Base-by-base conservation (phyloP, 2,113 vertebrate genomes). In the Colius striatus region DNA sequence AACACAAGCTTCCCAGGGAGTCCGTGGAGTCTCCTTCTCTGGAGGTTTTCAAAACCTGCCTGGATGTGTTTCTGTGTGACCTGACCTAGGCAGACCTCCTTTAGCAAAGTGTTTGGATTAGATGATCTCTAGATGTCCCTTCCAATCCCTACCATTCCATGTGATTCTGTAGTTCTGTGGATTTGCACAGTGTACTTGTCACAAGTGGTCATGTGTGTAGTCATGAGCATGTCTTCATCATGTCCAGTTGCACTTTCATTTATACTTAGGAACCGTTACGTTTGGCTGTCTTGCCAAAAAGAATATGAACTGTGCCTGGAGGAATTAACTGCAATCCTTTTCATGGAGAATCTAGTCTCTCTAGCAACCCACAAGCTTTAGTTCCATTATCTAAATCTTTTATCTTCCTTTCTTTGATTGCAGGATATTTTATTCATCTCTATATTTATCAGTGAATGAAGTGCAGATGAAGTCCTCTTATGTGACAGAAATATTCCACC, bases 331-430 rank as follows among this genome's bases (percentile, higher is more conserved):
- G 16, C 60, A 92, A 82, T 79, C 20, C 38, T 72, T 95, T 86
- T 90, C 72, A 94, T 74, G 73, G 78, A 78, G n/a, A 78, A 68
- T 43, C 23, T 29, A 11, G 15, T 88, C 63, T 96, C 82, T 95
- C 79, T 74, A 86, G 85, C 41, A 95, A 89, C 66, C 51, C 65
- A 73, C 30, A 89, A 74, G 63, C 86, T 92, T 92, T 93, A 84
- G 70, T 75, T 86, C 82, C 68, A 80, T 91, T 96, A 95, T 95
- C 86, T 87, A 70, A 89, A 96, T 82, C 93, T 94, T 95, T 96
- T 91, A 74, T 96, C 92, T 97, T 84, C 74, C 47, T 65, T 84
- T 83, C 93, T 97, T 93, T 96, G 85, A 95, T 71, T 91, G 63
- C 73, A 84, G 63, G 67, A 82, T 84, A 82, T 58, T 25, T 95